Percentiles rank a stretch among this genome's conserved stretches.
Evolutionary conservation across 2,888 invertebrate species (phyloP).

Genomic region (Coelogynopora nodosa): DNA sequence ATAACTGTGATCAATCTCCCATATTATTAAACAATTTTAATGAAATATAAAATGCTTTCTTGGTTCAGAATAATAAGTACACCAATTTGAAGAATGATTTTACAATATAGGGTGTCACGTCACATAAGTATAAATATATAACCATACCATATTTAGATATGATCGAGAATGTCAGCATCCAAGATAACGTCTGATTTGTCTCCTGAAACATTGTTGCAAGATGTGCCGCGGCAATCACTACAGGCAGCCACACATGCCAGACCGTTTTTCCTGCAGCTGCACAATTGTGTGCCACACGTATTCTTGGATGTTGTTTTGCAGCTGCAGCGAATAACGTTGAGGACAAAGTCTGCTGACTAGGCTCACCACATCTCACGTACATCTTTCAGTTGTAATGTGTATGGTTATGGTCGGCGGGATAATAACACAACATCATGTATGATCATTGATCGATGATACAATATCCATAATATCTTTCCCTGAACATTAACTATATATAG

Average conservation of each 20-base stretch:
- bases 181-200: background rate
- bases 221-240: background rate
- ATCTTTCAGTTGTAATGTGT: too few species aligned
- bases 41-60: background rate
- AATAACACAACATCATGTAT: too few species aligned
- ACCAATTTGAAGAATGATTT: background rate
- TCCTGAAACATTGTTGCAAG: conserved; percentile 8
- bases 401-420: too few species aligned
- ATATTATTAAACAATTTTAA: conserved; percentile 14
- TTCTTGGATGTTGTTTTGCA: background rate
- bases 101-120: background rate
- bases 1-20: background rate
- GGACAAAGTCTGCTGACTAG: background rate
- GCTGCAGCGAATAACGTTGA: conserved; percentile 27
- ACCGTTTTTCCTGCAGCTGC: conserved; percentile 20
- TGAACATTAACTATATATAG: too few species aligned
- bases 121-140: background rate
- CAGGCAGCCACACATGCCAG: too few species aligned
- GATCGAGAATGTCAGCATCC: background rate
- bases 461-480: too few species aligned
- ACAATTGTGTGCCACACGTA: background rate
- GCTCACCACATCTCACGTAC: too few species aligned
- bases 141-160: background rate
- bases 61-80: background rate
- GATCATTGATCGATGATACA: too few species aligned